A percentile compares a stretch with the other conserved stretches of the same genome.
Conservation (phyloP, 2,888 invertebrate species). For the Trissonchulus sp. region DNA sequence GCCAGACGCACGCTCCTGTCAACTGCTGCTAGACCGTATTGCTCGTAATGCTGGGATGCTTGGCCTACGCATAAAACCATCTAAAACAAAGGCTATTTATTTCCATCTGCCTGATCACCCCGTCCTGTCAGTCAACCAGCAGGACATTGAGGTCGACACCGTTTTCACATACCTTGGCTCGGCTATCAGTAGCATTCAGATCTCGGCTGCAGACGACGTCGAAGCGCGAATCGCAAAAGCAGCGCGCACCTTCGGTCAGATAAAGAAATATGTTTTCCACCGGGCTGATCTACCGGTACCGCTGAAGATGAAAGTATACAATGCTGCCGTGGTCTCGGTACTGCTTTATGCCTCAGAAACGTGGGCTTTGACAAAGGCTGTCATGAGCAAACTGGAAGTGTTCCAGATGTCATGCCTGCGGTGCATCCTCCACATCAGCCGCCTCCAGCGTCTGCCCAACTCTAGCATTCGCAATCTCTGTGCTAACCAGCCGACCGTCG, state of each 20-base stretch:
- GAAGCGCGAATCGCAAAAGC: not conserved
- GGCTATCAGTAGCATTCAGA: not conserved
- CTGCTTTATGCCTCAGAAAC: not conserved
- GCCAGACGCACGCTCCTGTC: not conserved
- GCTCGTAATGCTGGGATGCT: conserved; percentile 4
- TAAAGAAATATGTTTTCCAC: not conserved
- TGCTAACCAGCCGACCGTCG: not conserved
- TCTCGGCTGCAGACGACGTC: not conserved
- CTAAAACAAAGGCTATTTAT: conserved; percentile 20
- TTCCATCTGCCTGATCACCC: not conserved
- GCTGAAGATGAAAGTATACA: not conserved
- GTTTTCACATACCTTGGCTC: not conserved
- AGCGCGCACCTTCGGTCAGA: not conserved
- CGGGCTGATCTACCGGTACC: too few species aligned
- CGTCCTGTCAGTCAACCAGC: not conserved
- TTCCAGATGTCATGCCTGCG: not conserved
- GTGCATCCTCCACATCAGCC: not conserved
- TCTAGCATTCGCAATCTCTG: not conserved
- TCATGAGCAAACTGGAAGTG: not conserved
- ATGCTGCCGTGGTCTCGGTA: not conserved
- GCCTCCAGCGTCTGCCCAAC: not conserved
- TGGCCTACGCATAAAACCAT: not conserved
- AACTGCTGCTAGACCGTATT: not conserved
- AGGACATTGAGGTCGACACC: not conserved
- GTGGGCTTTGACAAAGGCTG: not conserved